A percentile compares a stretch with the other conserved stretches of the same genome.
These are phyloP conservation scores for Tragulus kanchil DNA, from an alignment of 2,113 vertebrate species.

Conservation along the genomic window DNA sequence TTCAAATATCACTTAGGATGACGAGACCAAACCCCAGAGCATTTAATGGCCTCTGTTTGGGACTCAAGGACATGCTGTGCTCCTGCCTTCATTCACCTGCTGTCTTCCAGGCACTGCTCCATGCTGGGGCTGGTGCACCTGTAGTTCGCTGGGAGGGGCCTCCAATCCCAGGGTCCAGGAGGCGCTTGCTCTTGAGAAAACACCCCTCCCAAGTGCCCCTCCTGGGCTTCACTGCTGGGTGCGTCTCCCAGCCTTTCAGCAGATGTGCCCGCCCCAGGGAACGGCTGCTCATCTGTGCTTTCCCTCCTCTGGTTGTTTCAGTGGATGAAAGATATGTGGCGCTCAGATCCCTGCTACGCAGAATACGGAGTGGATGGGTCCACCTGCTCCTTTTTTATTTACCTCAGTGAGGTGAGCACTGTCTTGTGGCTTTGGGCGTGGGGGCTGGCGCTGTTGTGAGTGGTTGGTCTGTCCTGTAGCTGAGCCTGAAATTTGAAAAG, in stretches of 20 bases:
- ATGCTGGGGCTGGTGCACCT: not conserved
- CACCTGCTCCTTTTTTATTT: slow-evolving; percentile 98
- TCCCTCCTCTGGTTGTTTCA: slow-evolving; percentile 83
- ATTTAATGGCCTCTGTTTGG: not conserved
- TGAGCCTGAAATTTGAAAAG: not conserved
- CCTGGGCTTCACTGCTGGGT: not conserved
- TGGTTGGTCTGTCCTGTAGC: not conserved
- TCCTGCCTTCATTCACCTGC: rapidly evolving
- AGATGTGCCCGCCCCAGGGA: rapidly evolving
- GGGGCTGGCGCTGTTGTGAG: not conserved
- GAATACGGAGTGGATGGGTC: slow-evolving; percentile 98
- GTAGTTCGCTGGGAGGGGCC: not conserved
- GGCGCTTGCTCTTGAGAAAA: not conserved
- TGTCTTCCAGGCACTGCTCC: not conserved
- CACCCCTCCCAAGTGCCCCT: not conserved
- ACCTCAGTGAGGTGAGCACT: slow-evolving; percentile 98
- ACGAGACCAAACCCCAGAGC: not conserved
- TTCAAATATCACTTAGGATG: not conserved
- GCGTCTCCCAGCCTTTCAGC: not conserved
- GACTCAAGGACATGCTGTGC: rapidly evolving
- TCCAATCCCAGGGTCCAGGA: not conserved
- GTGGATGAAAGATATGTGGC: slow-evolving; percentile 99
- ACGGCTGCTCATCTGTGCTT: not conserved
- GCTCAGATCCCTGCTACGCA: slow-evolving; percentile 95
- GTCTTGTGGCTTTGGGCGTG: not conserved